Evolutionary conservation across 2,888 invertebrate genomes (phyloP).

Genomic region (Hofmannophila pseudospretella): DNA sequence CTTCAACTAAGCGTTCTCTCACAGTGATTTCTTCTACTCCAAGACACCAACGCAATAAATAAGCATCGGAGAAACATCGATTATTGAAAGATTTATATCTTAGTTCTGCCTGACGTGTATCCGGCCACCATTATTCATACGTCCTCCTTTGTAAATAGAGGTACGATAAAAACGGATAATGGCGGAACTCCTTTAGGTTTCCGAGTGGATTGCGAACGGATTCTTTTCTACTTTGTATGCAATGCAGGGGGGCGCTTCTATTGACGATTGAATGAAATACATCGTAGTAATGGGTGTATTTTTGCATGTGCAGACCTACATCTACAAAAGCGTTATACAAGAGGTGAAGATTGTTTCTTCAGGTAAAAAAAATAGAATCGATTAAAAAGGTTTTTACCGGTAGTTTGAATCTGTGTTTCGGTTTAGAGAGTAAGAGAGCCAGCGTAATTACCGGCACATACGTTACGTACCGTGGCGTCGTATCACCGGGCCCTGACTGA

Average conservation of each 20-base stretch:
- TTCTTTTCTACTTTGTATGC: slow-evolving; percentile 4
- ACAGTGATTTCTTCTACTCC: not conserved
- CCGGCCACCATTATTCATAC: slow-evolving; percentile 64
- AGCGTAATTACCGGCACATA: no score
- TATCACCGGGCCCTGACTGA: no score
- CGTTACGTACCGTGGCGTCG: no score
- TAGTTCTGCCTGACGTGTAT: slow-evolving; percentile 48
- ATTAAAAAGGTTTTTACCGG: no score
- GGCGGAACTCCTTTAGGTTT: not conserved
- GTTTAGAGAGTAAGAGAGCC: no score
- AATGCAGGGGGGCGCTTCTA: not conserved
- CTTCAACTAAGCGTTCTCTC: not conserved
- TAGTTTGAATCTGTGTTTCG: no score
- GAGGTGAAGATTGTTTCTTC: no score
- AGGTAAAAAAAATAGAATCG: no score
- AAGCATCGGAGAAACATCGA: slow-evolving; percentile 62
- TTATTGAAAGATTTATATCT: slow-evolving; percentile 74
- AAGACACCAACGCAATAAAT: slow-evolving; percentile 50
- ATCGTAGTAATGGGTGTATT: no score
- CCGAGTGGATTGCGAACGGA: not conserved
- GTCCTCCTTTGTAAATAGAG: slow-evolving; percentile 10
- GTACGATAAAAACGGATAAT: slow-evolving; percentile 1
- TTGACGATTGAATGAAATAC: no score
- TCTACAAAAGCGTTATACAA: no score
- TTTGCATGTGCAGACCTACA: no score